These are phyloP conservation scores for Charaxes varanes DNA, from an alignment of 1,140 invertebrate genomes.

Conservation along the genomic window DNA sequence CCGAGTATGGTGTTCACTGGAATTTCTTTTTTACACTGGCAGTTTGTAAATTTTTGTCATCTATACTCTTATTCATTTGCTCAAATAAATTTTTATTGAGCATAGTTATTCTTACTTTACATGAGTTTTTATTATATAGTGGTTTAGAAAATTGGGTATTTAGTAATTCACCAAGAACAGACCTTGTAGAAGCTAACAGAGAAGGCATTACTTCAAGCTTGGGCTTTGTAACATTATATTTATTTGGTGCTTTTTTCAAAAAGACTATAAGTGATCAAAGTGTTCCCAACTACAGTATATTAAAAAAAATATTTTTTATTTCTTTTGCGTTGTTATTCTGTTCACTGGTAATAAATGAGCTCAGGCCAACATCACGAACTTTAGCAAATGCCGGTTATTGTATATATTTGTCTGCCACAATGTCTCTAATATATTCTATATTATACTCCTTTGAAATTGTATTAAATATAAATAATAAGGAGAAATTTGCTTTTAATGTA, in stretches of 20 bases:
- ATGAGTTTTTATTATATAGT: slow-evolving; percentile 80
- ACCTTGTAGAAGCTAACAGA: slow-evolving; percentile 87
- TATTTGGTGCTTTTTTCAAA: slow-evolving; percentile 82
- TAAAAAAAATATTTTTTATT: slow-evolving; percentile 49
- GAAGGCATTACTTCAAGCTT: slow-evolving; percentile 90
- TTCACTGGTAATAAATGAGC: slow-evolving; percentile 69
- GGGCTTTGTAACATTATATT: slow-evolving; percentile 90
- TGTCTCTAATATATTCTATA: slow-evolving; percentile 69
- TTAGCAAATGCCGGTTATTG: slow-evolving; percentile 87
- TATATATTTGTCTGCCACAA: slow-evolving; percentile 81
- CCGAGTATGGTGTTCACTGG: slow-evolving; percentile 97
- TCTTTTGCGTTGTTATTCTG: slow-evolving; percentile 65
- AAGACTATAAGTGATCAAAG: slow-evolving; percentile 72
- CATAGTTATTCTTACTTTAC: slow-evolving; percentile 76
- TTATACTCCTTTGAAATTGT: slow-evolving; percentile 75
- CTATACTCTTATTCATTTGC: slow-evolving; percentile 73
- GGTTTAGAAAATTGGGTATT: slow-evolving; percentile 85
- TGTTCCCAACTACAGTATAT: slow-evolving; percentile 28
- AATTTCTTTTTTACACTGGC: slow-evolving; percentile 97
- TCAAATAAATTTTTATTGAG: slow-evolving; percentile 66
- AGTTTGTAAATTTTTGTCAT: slow-evolving; percentile 84
- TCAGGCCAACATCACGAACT: slow-evolving; percentile 77
- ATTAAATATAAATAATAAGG: slow-evolving; percentile 35
- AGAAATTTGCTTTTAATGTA: slow-evolving; percentile 33
- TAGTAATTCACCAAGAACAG: slow-evolving; percentile 71